Percentiles rank a stretch among this genome's conserved stretches.
Evolutionary conservation across 1,140 invertebrate species (phyloP).

Genomic region (Drosophila carrolli): DNA sequence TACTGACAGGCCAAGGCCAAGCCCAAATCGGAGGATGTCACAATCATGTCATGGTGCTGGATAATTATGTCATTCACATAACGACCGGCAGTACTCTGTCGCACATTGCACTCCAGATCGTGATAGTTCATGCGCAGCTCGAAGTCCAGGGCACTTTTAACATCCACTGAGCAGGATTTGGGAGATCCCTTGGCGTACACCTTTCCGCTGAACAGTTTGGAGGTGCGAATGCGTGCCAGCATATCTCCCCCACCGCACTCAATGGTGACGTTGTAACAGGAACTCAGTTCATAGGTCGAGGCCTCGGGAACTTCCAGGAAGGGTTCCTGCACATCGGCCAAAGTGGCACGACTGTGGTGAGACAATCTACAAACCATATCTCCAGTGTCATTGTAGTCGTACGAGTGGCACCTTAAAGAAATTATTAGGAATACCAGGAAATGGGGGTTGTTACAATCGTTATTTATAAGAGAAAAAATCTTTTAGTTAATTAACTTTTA

Average conservation of each 20-base stretch:
- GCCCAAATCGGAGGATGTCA: conserved; percentile 96
- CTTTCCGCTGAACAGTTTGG: conserved; percentile 96
- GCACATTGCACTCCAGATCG: conserved; percentile 95
- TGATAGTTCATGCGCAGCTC: conserved; percentile 96
- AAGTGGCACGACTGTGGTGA: conserved; percentile 94
- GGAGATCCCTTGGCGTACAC: conserved; percentile 97
- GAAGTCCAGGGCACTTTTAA: conserved; percentile 93
- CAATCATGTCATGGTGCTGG: conserved; percentile 97
- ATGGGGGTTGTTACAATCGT: too few species aligned
- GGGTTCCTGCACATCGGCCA: conserved; percentile 95
- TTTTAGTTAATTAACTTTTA: too few species aligned
- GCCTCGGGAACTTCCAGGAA: conserved; percentile 95
- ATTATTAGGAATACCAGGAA: not conserved
- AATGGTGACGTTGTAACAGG: conserved; percentile 97
- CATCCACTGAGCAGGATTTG: conserved; percentile 95
- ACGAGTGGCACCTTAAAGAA: conserved; percentile 92
- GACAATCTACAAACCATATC: conserved; percentile 96
- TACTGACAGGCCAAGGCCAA: conserved; percentile 96
- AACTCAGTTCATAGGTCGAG: conserved; percentile 95
- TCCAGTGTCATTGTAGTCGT: conserved; percentile 96
- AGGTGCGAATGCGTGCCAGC: conserved; percentile 95
- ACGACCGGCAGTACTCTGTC: conserved; percentile 92
- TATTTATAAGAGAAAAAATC: too few species aligned
- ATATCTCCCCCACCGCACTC: conserved; percentile 96
- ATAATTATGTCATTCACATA: conserved; percentile 96